These are phyloP conservation scores for Mastacembelus armatus DNA, from an alignment of 2,797 vertebrate species.

Conservation along the genomic window DNA sequence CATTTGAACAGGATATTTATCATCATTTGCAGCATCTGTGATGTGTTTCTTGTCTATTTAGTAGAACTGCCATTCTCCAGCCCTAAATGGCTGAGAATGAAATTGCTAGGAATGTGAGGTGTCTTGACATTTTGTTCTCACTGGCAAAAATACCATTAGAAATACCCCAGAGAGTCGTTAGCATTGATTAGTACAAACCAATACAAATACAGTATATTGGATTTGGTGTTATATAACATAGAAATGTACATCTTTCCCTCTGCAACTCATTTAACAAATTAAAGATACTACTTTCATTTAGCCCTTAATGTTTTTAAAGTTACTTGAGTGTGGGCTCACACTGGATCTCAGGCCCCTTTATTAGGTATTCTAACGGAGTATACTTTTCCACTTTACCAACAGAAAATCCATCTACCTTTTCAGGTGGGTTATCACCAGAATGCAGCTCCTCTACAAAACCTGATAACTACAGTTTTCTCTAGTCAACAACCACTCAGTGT, in stretches of 20 bases:
- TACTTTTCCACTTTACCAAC: conserved; percentile 71
- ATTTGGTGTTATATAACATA: not conserved
- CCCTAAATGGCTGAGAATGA: not conserved
- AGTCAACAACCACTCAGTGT: conserved; percentile 44
- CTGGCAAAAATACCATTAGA: not conserved
- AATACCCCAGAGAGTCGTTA: not conserved
- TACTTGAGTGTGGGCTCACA: conserved; percentile 8
- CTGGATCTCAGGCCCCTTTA: conserved; percentile 40
- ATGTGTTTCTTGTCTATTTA: too few relatives aligned
- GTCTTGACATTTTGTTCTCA: conserved; percentile 13
- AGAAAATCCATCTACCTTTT: conserved; percentile 81
- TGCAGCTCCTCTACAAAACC: conserved; percentile 60
- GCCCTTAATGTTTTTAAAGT: not conserved
- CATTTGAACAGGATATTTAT: not conserved
- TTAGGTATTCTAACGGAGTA: conserved; percentile 56
- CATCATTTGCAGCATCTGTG: too few relatives aligned
- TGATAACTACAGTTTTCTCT: conserved; percentile 59
- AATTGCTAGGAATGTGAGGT: not conserved
- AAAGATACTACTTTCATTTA: not conserved
- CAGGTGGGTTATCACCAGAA: conserved; percentile 75
- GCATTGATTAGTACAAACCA: conserved; percentile 10
- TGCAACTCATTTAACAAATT: conserved; percentile 5
- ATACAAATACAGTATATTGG: not conserved
- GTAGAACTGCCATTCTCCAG: not conserved
- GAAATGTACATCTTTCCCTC: conserved; percentile 1